Conservation (phyloP, 2,888 invertebrate genomes). For the Julus scanicus region DNA sequence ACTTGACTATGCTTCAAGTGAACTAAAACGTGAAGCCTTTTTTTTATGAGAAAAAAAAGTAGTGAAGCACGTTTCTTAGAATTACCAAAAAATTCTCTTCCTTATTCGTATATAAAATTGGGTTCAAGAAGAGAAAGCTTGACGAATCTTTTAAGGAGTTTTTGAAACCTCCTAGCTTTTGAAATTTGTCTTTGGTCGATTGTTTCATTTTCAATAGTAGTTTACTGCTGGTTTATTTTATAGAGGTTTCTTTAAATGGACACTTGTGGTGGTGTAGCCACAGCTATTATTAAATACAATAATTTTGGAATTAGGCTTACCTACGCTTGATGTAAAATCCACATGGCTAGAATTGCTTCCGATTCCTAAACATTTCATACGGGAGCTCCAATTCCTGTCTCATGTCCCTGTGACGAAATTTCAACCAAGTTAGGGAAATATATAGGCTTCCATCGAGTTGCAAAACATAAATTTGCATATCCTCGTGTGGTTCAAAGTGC, state of each 20-base stretch:
- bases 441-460: too few relatives aligned
- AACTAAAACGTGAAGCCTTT: slow-evolving; percentile 2
- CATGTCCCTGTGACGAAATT: too few relatives aligned
- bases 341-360: too few relatives aligned
- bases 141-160: not conserved
- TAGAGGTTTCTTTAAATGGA: not conserved
- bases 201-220: not conserved
- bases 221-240: too few relatives aligned
- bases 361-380: too few relatives aligned
- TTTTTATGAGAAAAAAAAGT: slow-evolving; percentile 12
- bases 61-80: not conserved
- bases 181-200: not conserved
- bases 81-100: slow-evolving; percentile 9
- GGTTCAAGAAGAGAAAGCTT: not conserved
- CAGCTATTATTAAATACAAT: too few relatives aligned
- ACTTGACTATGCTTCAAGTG: not conserved
- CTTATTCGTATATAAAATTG: not conserved
- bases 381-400: too few relatives aligned
- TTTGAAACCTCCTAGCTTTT: not conserved
- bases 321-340: too few relatives aligned
- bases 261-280: not conserved
- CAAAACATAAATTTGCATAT: too few relatives aligned
- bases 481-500: too few relatives aligned
- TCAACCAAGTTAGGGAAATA: too few relatives aligned
- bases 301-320: too few relatives aligned